These are phyloP conservation scores for Thomomys bottae DNA, from an alignment of 2,113 vertebrate genomes.

Conservation along the genomic window DNA sequence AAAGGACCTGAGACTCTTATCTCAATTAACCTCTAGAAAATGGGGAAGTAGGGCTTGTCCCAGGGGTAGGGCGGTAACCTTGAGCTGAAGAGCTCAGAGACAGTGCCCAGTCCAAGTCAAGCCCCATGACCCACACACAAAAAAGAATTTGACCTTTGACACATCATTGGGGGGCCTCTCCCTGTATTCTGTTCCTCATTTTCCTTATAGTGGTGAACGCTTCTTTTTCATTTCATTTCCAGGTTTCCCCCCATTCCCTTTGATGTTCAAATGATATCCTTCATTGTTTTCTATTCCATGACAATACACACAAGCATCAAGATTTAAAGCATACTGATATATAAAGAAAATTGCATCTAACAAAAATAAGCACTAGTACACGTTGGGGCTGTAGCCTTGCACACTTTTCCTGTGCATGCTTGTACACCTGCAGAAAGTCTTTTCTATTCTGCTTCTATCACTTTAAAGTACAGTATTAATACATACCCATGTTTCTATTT, in stretches of 20 bases:
- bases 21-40: too few species aligned
- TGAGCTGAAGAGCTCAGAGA: too few species aligned
- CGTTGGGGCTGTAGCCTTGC: neutral
- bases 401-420: neutral
- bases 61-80: too few species aligned
- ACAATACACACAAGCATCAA: neutral
- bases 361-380: neutral
- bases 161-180: neutral
- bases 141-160: neutral
- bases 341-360: neutral
- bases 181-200: fast-evolving
- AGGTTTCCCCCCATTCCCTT: neutral
- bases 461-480: neutral
- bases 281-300: neutral
- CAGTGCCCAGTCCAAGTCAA: too few species aligned
- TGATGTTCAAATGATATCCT: neutral
- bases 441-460: neutral
- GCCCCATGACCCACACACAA: too few species aligned
- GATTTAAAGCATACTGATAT: neutral
- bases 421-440: neutral
- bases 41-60: too few species aligned
- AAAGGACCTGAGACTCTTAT: too few species aligned
- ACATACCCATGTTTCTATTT: neutral
- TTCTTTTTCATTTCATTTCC: neutral
- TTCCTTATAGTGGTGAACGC: fast-evolving